Base-by-base conservation (phyloP, 2,888 invertebrate genomes). In the Mechanitis messenoides region DNA sequence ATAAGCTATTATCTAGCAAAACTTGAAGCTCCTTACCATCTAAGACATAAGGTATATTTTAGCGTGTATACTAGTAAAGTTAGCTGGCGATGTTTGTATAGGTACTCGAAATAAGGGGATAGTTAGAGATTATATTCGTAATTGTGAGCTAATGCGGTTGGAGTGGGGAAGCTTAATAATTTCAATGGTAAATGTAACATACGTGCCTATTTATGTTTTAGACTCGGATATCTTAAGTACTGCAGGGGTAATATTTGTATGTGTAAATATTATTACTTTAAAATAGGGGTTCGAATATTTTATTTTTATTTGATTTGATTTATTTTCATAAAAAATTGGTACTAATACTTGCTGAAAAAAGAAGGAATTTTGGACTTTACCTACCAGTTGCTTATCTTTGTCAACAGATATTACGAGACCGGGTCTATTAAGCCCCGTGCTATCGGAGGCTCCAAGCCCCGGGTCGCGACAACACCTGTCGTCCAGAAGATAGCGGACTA, bases 351-450 rank as follows among this genome's bases (percentile, higher is more conserved):
- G 38, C 38, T 38, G 7, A 4, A 7, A 7, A 6, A 6, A 53
- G 50, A 56, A 9, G 3, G 6, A 45, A 31, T 5, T 45, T 20
- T 11, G 45, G 33, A 31, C 33, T 3, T 33, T 55, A 6, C 50
- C 55, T 55, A 31, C 55, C 58, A 11, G 28, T 20, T 20, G n/a
- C 20, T 83, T 82, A 84, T 83, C 79, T 81, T 85, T 83, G 79
- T 85, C 81, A 80, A 76, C 92, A 97, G 96, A 92, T 98, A 98
- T 91, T 98, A 98, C 92, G 98, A 98, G 92, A 98, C 98, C 68
- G 98, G 98, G 71, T 97, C 97, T 72, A 98, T 98, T 83, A 96
- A 97, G 88, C 98, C 98, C 50, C 93, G 98, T 66, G 98, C 98
- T 71, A 98, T 98, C 83, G 98, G 98, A 66, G 98, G 98, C 67